Evolutionary conservation across 2,888 invertebrate genomes (phyloP).

Genomic region (Zootermopsis nevadensis): DNA sequence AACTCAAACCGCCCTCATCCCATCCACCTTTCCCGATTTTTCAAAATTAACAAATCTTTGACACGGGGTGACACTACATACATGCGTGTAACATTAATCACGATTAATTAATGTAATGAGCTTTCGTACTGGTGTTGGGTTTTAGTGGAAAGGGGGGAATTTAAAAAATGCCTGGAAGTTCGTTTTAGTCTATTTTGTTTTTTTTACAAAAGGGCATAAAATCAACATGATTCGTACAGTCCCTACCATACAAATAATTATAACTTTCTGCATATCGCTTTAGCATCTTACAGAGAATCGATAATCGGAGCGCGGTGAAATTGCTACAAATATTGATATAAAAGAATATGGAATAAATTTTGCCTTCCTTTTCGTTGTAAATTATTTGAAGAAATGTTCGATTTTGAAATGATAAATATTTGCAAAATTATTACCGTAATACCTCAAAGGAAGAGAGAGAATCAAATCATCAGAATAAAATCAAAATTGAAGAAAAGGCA

Average conservation of each 20-base stretch:
- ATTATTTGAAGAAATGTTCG: too few species aligned
- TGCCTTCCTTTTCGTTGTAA: too few species aligned
- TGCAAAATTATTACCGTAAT: too few species aligned
- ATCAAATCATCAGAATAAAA: too few species aligned
- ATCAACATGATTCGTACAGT: slow-evolving; percentile 23
- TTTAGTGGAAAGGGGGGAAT: slow-evolving; percentile 7
- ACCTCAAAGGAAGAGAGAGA: too few species aligned
- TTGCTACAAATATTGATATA: too few species aligned
- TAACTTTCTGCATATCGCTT: too few species aligned
- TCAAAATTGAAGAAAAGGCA: too few species aligned
- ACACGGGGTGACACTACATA: slow-evolving; percentile 56
- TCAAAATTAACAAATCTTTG: slow-evolving; percentile 63
- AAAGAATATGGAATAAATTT: too few species aligned
- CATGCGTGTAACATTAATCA: slow-evolving; percentile 49
- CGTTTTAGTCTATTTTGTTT: slow-evolving; percentile 34
- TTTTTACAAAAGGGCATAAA: not conserved
- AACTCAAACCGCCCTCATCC: slow-evolving; percentile 15
- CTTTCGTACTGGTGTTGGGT: slow-evolving; percentile 39
- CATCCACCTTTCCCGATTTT: slow-evolving; percentile 58
- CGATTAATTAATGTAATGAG: slow-evolving; percentile 50
- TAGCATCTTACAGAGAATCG: too few species aligned
- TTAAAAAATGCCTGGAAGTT: slow-evolving; percentile 36
- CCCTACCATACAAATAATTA: not conserved
- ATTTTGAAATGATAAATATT: too few species aligned
- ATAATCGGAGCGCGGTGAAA: too few species aligned